Base-by-base conservation (phyloP, 2,113 vertebrate species). In the Malurus cyaneus region DNA sequence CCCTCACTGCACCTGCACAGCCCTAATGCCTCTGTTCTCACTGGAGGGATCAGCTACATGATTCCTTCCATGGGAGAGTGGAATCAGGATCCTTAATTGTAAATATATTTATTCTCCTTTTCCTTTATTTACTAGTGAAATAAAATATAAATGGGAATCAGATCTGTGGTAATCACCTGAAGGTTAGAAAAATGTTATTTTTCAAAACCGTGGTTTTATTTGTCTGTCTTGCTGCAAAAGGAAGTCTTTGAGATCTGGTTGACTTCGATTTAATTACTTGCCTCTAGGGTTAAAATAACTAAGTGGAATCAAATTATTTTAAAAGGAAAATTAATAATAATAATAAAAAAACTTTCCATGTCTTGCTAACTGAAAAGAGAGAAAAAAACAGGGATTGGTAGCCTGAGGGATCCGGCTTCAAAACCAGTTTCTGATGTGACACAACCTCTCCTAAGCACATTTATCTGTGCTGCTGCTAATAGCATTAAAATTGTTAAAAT, bases 181-280 rank as follows among this genome's bases (percentile, higher is more conserved):
- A 78, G 56, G 20, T 73, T 57, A 54, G 28, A 64, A 65, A 42
- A 49, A 61, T 64, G 26, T 31, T 1, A 3, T 57, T 17, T 92
- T 84, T 64, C 36, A 44, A 25, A 89, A 81, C 12, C 26, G 9
- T 39, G 34, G 7, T 42, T 1, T 12, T 59, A 24, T 89, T 64
- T 82, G 69, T 80, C 80, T 82, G 13, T 39, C 60, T 81, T 92
- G 9, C 13, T 82, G 36, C 69, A 88, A 57, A 87, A 94, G 39
- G n/a, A 93, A 92, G 21, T 70, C 29, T 96, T 90, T 93, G 59
- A 69, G 52, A 24, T 25, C 57, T 91, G 36, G 29, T 78, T 89
- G 49, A 53, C 54, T 88, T 80, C 31, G 67, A 32, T 71, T 96
- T 80, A 42, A 88, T 88, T 78, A 19, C 42, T 77, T 90, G 53